Evolutionary conservation across 2,113 vertebrate genomes (phyloP).

Genomic region (Pristiophorus japonicus): DNA sequence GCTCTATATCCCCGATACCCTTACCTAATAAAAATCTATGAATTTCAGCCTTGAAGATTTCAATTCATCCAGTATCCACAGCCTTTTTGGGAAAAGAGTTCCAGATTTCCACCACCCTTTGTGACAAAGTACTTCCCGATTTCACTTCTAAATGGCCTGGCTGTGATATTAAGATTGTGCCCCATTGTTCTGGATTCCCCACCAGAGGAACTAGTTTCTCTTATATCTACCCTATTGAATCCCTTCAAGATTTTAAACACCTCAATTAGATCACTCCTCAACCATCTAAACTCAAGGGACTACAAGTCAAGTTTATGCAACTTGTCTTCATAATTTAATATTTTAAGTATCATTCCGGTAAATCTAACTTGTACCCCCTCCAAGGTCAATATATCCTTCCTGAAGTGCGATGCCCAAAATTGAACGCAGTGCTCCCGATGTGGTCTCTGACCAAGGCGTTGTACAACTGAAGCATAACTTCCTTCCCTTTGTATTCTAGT

Average conservation of each 20-base stretch:
- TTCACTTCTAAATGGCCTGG: background rate
- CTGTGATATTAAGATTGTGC: background rate
- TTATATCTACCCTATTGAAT: background rate
- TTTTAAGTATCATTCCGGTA: no score
- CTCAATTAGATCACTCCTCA: no score
- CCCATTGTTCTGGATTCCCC: background rate
- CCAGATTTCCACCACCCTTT: background rate
- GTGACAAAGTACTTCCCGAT: background rate
- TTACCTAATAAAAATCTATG: no score
- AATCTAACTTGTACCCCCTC: no score
- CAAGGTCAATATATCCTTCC: background rate
- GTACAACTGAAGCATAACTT: background rate
- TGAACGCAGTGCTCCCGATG: background rate
- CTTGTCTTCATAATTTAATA: no score
- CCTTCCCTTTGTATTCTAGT: background rate
- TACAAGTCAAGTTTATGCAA: no score
- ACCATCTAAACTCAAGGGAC: no score
- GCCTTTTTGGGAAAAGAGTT: background rate
- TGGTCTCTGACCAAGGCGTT: background rate
- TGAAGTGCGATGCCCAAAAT: background rate
- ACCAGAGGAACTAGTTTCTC: background rate
- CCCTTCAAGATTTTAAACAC: no score
- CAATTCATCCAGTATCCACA: background rate
- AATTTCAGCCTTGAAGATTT: background rate
- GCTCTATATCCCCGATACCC: no score